Base-by-base conservation (phyloP, 2,113 vertebrate genomes). In the Crotalus helleri region DNA sequence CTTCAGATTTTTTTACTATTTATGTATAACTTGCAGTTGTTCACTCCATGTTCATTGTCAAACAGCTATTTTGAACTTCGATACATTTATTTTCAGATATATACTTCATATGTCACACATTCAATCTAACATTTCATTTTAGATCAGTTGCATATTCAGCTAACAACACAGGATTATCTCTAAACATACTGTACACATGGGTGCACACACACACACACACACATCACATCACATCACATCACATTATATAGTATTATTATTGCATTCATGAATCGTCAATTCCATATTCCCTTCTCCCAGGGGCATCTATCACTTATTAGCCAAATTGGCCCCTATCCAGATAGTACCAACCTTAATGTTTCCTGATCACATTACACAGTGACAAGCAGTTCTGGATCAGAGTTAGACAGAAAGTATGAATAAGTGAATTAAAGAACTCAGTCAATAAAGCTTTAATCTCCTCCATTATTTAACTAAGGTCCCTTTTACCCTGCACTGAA, bases 401-500 rank as follows among this genome's bases (percentile, higher is more conserved):
- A 51, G 9, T 51, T 51, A 51, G 74, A 81, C 3, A 81, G 74
- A 69, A n/a, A n/a, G 74, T 17, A 6, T 39, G 74, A 81, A 19
- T 21, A 44, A 46, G 39, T 19, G 81, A 21, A 1, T 39, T 44
- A 46, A 39, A 21, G 39, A 17, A 9, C 39, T 90, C 88, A 59
- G 3, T 29, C 39, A 44, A 59, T 46, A 29, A 39, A 59, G 39
- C 39, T 94, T 13, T 81, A 81, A 5, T 93, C 8, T 59, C 87
- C 95, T 94, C 86, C 92, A 64, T 86, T 85, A 3, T 89, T 74
- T 3, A 90, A 85, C 8, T 24, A n/a, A 93, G 53, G 7, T 64
- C 0, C 0, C 54, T 54, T 88, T n/a, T 39, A n/a, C 23, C n/a
- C n/a, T 6, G 90, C 87, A 85, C 58, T 4, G 15, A 24, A 93